Evolutionary conservation across 1,140 invertebrate genomes (phyloP).

Genomic region (Zaprionus africanus): DNA sequence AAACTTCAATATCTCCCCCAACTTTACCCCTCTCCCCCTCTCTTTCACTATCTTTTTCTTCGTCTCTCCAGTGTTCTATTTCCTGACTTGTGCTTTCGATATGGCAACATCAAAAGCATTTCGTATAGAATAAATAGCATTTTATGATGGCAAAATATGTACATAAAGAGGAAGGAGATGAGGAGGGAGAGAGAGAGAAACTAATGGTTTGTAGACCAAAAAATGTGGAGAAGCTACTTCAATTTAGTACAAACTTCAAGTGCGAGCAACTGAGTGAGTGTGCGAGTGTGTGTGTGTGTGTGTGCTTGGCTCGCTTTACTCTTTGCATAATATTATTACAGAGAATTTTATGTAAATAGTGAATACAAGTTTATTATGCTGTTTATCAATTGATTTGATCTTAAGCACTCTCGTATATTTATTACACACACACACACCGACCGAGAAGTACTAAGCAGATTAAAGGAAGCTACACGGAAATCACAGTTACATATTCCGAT

Average conservation of each 20-base stretch:
- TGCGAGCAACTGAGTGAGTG: slow-evolving; percentile 9
- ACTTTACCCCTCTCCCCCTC: not conserved
- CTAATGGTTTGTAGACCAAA: slow-evolving; percentile 37
- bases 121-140: slow-evolving; percentile 70
- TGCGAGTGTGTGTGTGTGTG: slow-evolving; percentile 1
- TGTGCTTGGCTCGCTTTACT: slow-evolving; percentile 44
- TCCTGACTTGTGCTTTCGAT: slow-evolving; percentile 39
- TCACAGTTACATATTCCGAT: slow-evolving; percentile 70
- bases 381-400: slow-evolving; percentile 82
- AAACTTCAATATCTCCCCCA: not conserved
- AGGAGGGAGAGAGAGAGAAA: not conserved
- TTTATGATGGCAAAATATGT: slow-evolving; percentile 70
- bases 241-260: slow-evolving; percentile 55
- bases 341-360: slow-evolving; percentile 72
- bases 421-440: slow-evolving; percentile 54
- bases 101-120: slow-evolving; percentile 67
- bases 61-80: slow-evolving; percentile 9
- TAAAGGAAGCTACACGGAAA: slow-evolving; percentile 69
- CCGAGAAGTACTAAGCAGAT: slow-evolving; percentile 12
- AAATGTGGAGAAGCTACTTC: slow-evolving; percentile 48
- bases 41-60: not conserved
- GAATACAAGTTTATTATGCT: slow-evolving; percentile 80
- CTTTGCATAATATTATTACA: slow-evolving; percentile 69
- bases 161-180: not conserved
- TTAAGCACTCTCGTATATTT: slow-evolving; percentile 80